Conservation (phyloP, 2,888 invertebrate species). For the Platerodrilus igneus region DNA sequence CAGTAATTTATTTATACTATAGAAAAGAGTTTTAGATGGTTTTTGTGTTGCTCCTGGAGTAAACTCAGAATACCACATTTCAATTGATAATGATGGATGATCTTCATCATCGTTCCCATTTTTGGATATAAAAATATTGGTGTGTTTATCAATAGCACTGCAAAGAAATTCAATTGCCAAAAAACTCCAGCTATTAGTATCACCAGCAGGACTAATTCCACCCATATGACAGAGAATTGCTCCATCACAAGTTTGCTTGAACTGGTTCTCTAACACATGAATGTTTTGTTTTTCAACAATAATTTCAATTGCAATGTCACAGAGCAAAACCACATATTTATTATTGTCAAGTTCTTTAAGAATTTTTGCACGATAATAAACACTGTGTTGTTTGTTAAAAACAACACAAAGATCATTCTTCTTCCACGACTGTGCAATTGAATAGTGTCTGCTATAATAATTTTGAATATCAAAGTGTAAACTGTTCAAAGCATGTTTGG, state of each 20-base stretch:
- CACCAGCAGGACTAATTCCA: slow-evolving; percentile 66
- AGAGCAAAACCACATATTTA: slow-evolving; percentile 55
- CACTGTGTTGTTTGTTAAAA: slow-evolving; percentile 48
- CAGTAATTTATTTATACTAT: slow-evolving; percentile 62
- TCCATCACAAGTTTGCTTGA: slow-evolving; percentile 53
- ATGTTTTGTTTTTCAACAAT: slow-evolving; percentile 49
- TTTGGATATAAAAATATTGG: slow-evolving; percentile 26
- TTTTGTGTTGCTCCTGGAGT: slow-evolving; percentile 61
- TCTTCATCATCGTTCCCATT: slow-evolving; percentile 26
- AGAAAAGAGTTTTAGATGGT: slow-evolving; percentile 59
- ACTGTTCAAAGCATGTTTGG: slow-evolving; percentile 22
- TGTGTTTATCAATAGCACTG: slow-evolving; percentile 22
- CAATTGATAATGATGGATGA: slow-evolving; percentile 49
- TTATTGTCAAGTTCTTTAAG: slow-evolving; percentile 45
- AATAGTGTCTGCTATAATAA: slow-evolving; percentile 37
- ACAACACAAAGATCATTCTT: slow-evolving; percentile 51
- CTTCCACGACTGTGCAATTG: slow-evolving; percentile 47
- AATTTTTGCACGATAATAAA: slow-evolving; percentile 63
- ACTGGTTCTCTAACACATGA: slow-evolving; percentile 51
- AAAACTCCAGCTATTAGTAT: slow-evolving; percentile 56
- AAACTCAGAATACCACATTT: slow-evolving; percentile 61
- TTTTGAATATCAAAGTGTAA: slow-evolving; percentile 55
- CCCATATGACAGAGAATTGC: slow-evolving; percentile 65
- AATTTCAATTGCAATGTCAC: slow-evolving; percentile 60
- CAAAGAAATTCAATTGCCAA: slow-evolving; percentile 57